Evolutionary conservation across 2,113 vertebrate genomes (phyloP).

Genomic region (Natator depressus): DNA sequence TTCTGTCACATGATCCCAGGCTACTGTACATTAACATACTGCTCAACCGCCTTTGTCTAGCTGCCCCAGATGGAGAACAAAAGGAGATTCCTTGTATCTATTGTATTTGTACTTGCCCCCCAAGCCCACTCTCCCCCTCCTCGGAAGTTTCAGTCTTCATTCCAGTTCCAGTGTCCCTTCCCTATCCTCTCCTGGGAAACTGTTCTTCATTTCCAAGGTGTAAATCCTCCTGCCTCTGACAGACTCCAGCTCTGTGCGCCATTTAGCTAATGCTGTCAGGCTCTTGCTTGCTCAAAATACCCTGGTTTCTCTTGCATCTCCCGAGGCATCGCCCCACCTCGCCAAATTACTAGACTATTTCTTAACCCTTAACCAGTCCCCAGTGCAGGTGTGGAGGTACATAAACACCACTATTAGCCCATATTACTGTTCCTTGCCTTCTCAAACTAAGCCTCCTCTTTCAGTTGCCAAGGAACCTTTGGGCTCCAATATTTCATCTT

Average conservation of each 20-base stretch:
- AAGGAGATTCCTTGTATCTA: background rate
- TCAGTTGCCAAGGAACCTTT: background rate
- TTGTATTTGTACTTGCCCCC: background rate
- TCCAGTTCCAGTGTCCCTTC: background rate
- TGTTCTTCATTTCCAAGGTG: constrained; percentile 4
- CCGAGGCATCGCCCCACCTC: background rate
- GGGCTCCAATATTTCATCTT: background rate
- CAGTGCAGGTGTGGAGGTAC: background rate
- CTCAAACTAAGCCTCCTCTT: background rate
- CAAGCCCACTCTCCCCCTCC: background rate
- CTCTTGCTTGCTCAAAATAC: background rate
- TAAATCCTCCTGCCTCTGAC: background rate
- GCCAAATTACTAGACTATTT: background rate
- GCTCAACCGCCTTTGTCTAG: constrained; percentile 47
- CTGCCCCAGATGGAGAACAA: background rate
- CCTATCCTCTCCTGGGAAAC: background rate
- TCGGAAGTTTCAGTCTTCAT: constrained; percentile 23
- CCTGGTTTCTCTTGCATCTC: background rate
- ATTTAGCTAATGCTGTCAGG: background rate
- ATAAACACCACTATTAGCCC: background rate
- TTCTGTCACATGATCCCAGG: background rate
- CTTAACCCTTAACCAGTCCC: background rate
- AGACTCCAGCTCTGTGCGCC: background rate
- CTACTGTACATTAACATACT: background rate
- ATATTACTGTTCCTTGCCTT: constrained; percentile 20